Evolutionary conservation across 2,888 invertebrate genomes (phyloP), one percentile per base, ranked within the genome.

Genomic region (Dicranocentrus wangi): DNA sequence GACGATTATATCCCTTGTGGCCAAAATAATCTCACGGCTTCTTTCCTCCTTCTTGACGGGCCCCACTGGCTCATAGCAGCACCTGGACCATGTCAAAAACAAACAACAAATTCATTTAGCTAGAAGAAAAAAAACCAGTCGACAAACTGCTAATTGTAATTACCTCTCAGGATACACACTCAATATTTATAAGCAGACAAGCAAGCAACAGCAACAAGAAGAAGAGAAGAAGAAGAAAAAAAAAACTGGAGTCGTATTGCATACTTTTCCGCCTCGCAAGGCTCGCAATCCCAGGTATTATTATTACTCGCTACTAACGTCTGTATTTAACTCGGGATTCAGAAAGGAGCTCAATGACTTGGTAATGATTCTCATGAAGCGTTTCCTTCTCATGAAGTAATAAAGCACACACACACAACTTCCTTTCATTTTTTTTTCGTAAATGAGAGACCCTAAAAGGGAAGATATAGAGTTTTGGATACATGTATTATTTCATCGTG

Each of bases 21-120:
- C 61, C 58, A 63, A 73, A 61, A 39, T 8, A 39, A 73, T 73
- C 73, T 60, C 73, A 73, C 63, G 73, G 42, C 60, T 61, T 58
- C 25, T 27, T 39, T 13, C 47, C 21, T 17, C 19, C 51, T 58
- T 25, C 13, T 10, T 32, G 32, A n/a, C n/a, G n/a, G n/a, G n/a
- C n/a, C n/a, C 32, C 32, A 10, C 19, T 5, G 3, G 17, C 42
- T 21, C 43, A 42, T 15, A 13, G 13, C 23, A 43, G 43, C 65
- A 65, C 65, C 65, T 65, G 65, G 65, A 65, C 65, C 65, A 65
- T 65, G 65, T 65, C 65, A 65, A 43, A 42, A 43, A 43, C 43
- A 25, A 43, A 43, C 23, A 65, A 65, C 65, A 43, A 43, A 43
- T 65, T 65, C 43, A 65, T 65, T 65, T 43, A 23, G 23, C 28